Conservation (phyloP, 2,888 invertebrate species). For the Ichneumon xanthorius region DNA sequence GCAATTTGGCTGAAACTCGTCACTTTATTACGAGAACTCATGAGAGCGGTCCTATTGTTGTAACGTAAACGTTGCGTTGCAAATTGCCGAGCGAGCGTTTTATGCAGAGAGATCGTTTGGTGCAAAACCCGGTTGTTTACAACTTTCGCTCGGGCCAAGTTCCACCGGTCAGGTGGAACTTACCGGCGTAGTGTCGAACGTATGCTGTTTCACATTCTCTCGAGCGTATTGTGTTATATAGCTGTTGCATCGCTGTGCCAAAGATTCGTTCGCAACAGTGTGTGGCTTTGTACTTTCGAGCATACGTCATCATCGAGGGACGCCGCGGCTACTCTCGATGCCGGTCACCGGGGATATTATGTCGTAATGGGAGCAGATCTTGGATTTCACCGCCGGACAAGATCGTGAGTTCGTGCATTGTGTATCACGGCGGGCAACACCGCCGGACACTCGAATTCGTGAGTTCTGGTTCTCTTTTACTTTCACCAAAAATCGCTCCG, state of each 20-base stretch:
- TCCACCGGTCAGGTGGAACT: constrained; percentile 41
- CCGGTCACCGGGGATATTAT: constrained; percentile 54
- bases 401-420: constrained; percentile 7
- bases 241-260: background rate
- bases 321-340: constrained; percentile 48
- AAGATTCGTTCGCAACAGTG: background rate
- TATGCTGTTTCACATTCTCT: constrained; percentile 10
- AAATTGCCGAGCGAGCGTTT: constrained; percentile 6
- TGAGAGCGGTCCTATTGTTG: background rate
- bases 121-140: constrained; percentile 37
- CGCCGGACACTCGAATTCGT: constrained; percentile 43
- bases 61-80: background rate
- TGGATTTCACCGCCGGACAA: constrained; percentile 48
- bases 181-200: constrained; percentile 11
- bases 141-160: constrained; percentile 45
- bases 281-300: background rate
- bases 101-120: constrained; percentile 33
- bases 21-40: background rate
- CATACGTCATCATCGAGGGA: background rate
- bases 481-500: constrained; percentile 60
- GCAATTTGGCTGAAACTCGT: background rate
- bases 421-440: background rate
- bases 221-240: background rate
- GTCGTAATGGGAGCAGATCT: constrained; percentile 55
- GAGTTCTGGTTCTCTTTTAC: constrained; percentile 55